Conservation (phyloP, 2,113 vertebrate species). For the Zapornia atra region DNA sequence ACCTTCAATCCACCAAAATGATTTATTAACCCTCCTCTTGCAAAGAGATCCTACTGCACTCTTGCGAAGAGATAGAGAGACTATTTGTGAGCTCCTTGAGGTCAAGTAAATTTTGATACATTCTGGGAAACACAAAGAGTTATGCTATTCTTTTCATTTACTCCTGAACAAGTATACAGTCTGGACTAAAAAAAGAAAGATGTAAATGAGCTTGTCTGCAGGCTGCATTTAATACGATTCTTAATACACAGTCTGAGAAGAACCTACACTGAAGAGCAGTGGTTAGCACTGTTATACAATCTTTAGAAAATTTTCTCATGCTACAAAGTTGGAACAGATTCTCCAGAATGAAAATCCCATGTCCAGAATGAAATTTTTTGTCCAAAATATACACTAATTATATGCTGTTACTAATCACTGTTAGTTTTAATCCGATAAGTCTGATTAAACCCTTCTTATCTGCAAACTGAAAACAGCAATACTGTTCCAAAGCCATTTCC, state of each 20-base stretch:
- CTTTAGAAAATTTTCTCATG: neutral
- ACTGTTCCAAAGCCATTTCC: neutral
- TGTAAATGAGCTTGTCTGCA: neutral
- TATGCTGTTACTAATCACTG: neutral
- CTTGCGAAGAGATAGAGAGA: neutral
- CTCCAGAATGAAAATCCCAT: neutral
- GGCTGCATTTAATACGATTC: neutral
- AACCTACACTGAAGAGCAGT: neutral
- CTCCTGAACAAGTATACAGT: neutral
- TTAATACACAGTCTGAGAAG: neutral
- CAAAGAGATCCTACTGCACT: neutral
- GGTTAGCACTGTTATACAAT: neutral
- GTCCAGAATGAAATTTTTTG: neutral
- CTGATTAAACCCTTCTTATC: neutral
- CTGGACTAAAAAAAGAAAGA: neutral
- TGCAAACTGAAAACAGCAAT: neutral
- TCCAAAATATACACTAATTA: neutral
- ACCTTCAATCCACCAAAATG: neutral
- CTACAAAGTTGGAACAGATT: neutral
- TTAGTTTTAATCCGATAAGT: neutral
- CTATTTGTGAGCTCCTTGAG: neutral
- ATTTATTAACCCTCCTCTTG: neutral
- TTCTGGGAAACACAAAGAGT: neutral
- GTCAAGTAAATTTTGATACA: neutral
- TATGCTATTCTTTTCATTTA: neutral